A percentile compares a stretch with the other conserved stretches of the same genome.
Evolutionary conservation across 2,113 vertebrate genomes (phyloP).

Genomic region (Sylvietta virens): DNA sequence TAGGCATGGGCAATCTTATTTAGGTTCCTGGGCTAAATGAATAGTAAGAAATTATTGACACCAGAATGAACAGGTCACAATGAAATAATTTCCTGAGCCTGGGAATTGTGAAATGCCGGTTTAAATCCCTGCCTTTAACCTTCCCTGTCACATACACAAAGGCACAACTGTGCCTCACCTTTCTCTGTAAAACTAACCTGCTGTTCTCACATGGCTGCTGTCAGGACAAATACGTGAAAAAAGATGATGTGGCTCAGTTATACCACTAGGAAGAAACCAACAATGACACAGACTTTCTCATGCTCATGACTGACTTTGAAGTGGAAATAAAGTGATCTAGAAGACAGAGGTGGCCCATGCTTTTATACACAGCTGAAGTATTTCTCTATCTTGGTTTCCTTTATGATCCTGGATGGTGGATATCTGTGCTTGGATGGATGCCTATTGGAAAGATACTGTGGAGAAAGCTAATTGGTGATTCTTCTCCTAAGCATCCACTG

Average conservation of each 20-base stretch:
- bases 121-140: constrained; percentile 10
- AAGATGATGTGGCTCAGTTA: background rate
- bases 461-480: background rate
- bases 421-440: background rate
- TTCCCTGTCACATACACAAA: background rate
- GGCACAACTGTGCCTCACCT: background rate
- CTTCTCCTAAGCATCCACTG: background rate
- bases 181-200: background rate
- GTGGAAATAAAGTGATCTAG: background rate
- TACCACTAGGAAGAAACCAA: background rate
- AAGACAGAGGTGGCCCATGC: background rate
- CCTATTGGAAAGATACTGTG: background rate
- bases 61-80: background rate
- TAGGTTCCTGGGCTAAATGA: background rate
- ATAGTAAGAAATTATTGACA: background rate
- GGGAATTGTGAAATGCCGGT: background rate
- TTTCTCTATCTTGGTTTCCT: background rate
- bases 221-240: background rate
- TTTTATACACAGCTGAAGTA: background rate
- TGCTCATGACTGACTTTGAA: background rate
- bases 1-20: background rate
- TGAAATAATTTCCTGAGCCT: background rate
- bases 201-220: background rate
- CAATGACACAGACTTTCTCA: background rate
- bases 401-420: background rate